Percentiles rank a stretch among this genome's conserved stretches.
Conservation (phyloP, 1,140 invertebrate species). For the Drosophila malerkotliana region DNA sequence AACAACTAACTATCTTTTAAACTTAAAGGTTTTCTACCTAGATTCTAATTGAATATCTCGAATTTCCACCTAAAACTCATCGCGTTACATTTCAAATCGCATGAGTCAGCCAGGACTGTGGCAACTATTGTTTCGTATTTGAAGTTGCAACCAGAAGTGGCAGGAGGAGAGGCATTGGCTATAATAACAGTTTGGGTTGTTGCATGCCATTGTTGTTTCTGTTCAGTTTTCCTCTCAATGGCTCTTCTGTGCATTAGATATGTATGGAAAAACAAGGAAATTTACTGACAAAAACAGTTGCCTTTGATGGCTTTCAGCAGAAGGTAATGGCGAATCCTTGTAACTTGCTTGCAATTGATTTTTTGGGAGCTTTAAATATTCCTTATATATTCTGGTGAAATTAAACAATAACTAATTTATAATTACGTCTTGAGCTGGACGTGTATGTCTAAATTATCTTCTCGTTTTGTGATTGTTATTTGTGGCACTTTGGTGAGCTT, state of each 20-base stretch:
- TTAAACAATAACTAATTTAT: neutral
- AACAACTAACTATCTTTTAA: too few species aligned
- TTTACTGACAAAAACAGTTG: constrained; percentile 59
- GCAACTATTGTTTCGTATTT: constrained; percentile 24
- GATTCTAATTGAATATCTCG: neutral
- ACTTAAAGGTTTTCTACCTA: constrained; percentile 9
- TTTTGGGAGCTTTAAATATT: constrained; percentile 15
- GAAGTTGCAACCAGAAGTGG: constrained; percentile 23
- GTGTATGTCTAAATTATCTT: neutral
- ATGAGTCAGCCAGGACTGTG: constrained; percentile 25
- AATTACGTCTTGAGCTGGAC: neutral
- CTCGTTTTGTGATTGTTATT: constrained; percentile 2
- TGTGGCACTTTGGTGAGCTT: constrained; percentile 6
- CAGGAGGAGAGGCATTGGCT: constrained; percentile 28
- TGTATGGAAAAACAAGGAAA: constrained; percentile 65
- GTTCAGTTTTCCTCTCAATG: constrained; percentile 36
- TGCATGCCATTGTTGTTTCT: constrained; percentile 69
- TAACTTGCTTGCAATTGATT: constrained; percentile 5
- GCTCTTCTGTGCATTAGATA: constrained; percentile 62
- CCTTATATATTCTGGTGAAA: neutral
- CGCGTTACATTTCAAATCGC: constrained; percentile 47
- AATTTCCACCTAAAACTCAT: constrained; percentile 20
- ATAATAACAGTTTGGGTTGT: constrained; percentile 74
- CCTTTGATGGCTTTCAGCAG: constrained; percentile 31
- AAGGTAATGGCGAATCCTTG: constrained; percentile 28